Base-by-base conservation (phyloP, 2,113 vertebrate genomes). In the Leptobrachium leishanense region DNA sequence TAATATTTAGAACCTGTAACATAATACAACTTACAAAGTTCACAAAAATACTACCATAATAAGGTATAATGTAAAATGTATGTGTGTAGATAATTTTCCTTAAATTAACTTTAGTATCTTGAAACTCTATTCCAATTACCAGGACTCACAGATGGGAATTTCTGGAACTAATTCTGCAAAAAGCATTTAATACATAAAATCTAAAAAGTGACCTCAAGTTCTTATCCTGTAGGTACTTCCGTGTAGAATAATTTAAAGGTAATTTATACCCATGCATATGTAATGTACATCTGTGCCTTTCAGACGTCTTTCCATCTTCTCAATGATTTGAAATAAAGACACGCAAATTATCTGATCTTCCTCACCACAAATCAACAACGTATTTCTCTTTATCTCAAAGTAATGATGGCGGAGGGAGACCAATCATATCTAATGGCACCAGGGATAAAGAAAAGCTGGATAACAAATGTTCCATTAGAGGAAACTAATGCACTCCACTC, bases 351-450 rank as follows among this genome's bases (percentile, higher is more conserved):
- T 70, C 65, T 54, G 50, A 85, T 81, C 75, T 77, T 75, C 82
- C 75, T 82, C 84, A 83, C 76, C 85, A 85, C 89, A 88, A 81
- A 87, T 86, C 84, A 85, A 67, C 83, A 86, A 74, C 50, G 66
- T 79, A 82, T 81, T 76, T 82, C 66, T 54, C 78, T 86, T 65
- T 82, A 77, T 79, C 72, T 1, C 0, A 6, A 84, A 84, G 83
- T 72, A 88, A 86, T 89, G 81, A 77, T 0, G 20, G 44, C 83
- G 79, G 69, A 79, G 65, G 43, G 83, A 50, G 81, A 71, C 71
- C 13, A 15, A 62, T 82, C 40, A 5, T 84, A 81, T 83, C 85
- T 75, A 77, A 71, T 82, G 82, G 82, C 81, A 76, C 20, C 0
- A 6, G 72, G 13, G 43, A 70, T 43, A 82, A 83, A 82, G 86